phyloP scores from a whole-genome alignment of 2,888 invertebrate genomes.

The Napeogenes sylphis region DNA sequence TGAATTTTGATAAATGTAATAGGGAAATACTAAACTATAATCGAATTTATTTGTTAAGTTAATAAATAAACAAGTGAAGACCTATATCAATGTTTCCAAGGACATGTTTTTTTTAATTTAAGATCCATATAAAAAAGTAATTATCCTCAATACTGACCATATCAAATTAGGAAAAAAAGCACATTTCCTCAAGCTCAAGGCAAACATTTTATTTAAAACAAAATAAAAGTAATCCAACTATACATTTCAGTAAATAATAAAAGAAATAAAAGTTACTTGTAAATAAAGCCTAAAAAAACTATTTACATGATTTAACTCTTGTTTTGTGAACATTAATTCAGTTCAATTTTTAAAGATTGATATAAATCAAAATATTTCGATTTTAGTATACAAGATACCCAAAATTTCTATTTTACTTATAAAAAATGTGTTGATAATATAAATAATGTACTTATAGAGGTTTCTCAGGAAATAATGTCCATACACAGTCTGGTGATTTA shows the following conservation, averaged over 20 bases:
- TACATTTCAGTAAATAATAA: conserved; percentile 65
- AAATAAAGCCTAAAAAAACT: conserved; percentile 64
- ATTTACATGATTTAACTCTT: conserved; percentile 57
- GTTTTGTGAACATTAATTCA: not conserved
- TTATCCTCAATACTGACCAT: not conserved
- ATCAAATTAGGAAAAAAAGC: conserved; percentile 16
- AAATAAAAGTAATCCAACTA: conserved; percentile 50
- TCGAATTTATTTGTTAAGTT: no score
- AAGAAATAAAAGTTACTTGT: conserved; percentile 60
- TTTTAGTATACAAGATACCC: not conserved
- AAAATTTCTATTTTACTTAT: not conserved
- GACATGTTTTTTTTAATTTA: no score
- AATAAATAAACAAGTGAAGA: no score
- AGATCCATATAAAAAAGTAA: no score
- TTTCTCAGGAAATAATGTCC: not conserved
- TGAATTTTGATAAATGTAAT: no score
- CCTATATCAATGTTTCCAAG: no score
- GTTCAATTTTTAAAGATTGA: not conserved
- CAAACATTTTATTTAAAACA: conserved; percentile 40
- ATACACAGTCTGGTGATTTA: not conserved
- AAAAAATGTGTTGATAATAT: not conserved
- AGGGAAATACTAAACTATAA: no score
- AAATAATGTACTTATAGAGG: not conserved
- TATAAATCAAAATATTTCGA: not conserved
- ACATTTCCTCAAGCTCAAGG: conserved; percentile 31